These are phyloP conservation scores for Lycocerus yunnanus DNA, from an alignment of 2,888 invertebrate species.

Conservation along the genomic window DNA sequence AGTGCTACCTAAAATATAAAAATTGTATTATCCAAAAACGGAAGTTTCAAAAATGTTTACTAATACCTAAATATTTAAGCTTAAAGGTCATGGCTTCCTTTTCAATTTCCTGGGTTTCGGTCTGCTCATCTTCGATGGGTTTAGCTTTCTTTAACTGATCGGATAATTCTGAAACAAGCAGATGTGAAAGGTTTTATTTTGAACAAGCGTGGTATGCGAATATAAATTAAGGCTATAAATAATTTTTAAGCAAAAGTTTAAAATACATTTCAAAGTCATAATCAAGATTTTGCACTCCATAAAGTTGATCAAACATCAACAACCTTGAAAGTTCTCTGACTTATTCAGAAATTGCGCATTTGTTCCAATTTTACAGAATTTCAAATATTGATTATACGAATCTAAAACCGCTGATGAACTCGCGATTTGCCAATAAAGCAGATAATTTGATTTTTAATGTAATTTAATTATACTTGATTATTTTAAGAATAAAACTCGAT, in stretches of 20 bases:
- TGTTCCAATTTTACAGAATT: not conserved
- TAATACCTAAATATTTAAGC: conserved; percentile 72
- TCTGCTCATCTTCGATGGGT: conserved; percentile 55
- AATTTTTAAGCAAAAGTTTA: not conserved
- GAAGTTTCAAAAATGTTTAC: conserved; percentile 9
- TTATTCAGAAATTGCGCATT: not conserved
- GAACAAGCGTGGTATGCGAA: not conserved
- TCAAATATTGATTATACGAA: not conserved
- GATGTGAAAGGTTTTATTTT: not conserved
- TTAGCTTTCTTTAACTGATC: conserved; percentile 69
- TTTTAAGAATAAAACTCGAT: not conserved
- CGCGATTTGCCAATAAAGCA: not conserved
- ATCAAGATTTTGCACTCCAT: not conserved
- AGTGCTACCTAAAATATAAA: conserved; percentile 59
- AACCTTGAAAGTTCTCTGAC: not conserved
- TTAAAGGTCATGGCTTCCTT: conserved; percentile 59
- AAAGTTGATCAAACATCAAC: not conserved
- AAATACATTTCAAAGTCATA: not conserved
- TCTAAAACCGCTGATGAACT: not conserved
- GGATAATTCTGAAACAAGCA: conserved; percentile 61
- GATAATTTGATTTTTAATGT: not conserved
- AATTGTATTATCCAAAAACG: not conserved
- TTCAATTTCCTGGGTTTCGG: conserved; percentile 48
- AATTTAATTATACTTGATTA: not conserved
- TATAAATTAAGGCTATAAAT: not conserved